Evolutionary conservation across 2,113 vertebrate species (phyloP).

Genomic region (Indri indri): DNA sequence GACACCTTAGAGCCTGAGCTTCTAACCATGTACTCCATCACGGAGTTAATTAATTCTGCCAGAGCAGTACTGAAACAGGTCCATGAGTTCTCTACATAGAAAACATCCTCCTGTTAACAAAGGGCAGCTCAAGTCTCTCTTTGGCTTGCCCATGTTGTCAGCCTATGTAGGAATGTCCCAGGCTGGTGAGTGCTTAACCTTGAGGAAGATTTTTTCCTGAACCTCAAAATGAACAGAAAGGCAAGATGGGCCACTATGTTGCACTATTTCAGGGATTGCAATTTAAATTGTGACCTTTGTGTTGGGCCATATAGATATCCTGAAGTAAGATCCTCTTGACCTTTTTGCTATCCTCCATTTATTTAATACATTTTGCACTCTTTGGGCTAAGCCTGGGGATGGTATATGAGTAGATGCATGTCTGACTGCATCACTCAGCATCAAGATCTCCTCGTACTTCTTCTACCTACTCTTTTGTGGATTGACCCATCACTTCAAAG

Average conservation of each 20-base stretch:
- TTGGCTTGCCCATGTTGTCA: neutral
- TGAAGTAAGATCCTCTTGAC: neutral
- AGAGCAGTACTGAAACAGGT: neutral
- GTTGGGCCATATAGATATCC: neutral
- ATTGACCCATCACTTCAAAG: neutral
- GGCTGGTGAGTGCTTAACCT: neutral
- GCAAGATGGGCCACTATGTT: neutral
- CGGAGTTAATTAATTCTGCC: neutral
- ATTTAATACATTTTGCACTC: too few species aligned
- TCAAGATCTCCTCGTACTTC: neutral
- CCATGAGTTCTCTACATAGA: neutral
- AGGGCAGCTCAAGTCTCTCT: neutral
- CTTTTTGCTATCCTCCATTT: neutral
- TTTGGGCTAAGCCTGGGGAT: neutral
- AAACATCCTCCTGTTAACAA: neutral
- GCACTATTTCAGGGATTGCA: neutral
- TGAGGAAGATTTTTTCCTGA: neutral
- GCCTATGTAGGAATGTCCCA: fast-evolving
- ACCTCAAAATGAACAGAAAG: neutral
- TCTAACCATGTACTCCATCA: neutral
- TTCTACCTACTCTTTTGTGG: neutral
- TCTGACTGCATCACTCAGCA: neutral
- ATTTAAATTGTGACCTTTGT: neutral
- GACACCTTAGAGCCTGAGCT: neutral
- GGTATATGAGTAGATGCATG: neutral